Percentiles rank a stretch among this genome's conserved stretches.
These are phyloP conservation scores for Teinopalpus imperialis DNA, from an alignment of 2,888 invertebrate genomes.

Conservation along the genomic window DNA sequence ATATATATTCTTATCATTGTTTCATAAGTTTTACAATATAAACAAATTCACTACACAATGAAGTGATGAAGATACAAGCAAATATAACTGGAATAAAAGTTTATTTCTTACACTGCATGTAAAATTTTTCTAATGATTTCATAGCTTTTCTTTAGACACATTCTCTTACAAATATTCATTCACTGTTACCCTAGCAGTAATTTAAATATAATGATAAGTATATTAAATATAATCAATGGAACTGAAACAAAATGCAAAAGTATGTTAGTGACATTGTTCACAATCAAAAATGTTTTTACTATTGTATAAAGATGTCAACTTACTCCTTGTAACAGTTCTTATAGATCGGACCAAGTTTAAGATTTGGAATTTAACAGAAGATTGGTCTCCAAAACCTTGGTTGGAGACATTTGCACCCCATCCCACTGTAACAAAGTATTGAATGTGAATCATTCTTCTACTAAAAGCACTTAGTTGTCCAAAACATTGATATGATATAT, in stretches of 20 bases:
- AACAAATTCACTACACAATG: constrained; percentile 3
- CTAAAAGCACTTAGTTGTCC: too few species aligned
- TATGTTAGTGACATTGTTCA: constrained; percentile 5
- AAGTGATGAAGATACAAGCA: background rate
- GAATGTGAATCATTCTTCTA: too few species aligned
- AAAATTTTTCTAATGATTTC: too few species aligned
- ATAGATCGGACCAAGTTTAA: constrained; percentile 96
- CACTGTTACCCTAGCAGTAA: constrained; percentile 90
- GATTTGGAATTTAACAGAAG: constrained; percentile 93
- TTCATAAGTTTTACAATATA: too few species aligned
- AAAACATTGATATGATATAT: too few species aligned
- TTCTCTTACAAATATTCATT: too few species aligned
- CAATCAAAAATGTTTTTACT: background rate
- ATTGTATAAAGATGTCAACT: constrained; percentile 56
- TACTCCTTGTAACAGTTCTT: constrained; percentile 98
- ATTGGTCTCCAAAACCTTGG: constrained; percentile 93
- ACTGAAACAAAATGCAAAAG: constrained; percentile 87
- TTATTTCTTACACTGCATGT: too few species aligned
- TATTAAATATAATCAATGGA: constrained; percentile 95
- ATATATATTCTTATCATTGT: too few species aligned
- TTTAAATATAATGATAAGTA: constrained; percentile 93
- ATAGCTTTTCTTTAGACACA: too few species aligned
- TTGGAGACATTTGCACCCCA: constrained; percentile 90
- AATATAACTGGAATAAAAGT: background rate
- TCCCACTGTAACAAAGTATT: constrained; percentile 86